Percentiles rank a stretch among this genome's conserved stretches.
Evolutionary conservation across 2,888 invertebrate species (phyloP).

Genomic region (Nephrotoma guestfalica): DNA sequence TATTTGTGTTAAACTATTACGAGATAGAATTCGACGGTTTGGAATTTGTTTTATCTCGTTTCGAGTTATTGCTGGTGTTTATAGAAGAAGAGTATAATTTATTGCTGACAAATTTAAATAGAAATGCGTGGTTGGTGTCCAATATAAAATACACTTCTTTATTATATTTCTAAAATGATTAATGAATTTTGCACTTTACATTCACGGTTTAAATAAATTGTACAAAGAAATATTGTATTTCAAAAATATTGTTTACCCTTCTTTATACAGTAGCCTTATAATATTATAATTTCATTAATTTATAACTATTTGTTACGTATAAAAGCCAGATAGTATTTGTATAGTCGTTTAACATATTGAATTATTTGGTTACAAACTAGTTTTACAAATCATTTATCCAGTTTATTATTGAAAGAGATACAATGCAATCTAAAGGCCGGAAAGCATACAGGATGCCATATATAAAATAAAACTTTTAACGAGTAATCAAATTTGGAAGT

Average conservation of each 20-base stretch:
- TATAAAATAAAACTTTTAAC: too few species aligned
- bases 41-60: not conserved
- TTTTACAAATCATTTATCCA: too few species aligned
- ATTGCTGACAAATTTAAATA: not conserved
- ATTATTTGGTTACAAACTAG: too few species aligned
- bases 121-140: not conserved
- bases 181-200: not conserved
- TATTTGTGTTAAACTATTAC: not conserved
- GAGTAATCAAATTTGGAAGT: too few species aligned
- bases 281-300: not conserved
- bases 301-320: too few species aligned
- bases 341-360: too few species aligned
- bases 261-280: not conserved
- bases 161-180: not conserved
- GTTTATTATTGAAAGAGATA: too few species aligned
- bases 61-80: not conserved
- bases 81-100: not conserved
- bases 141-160: not conserved
- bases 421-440: too few species aligned
- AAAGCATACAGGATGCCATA: too few species aligned
- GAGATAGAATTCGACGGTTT: not conserved
- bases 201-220: not conserved
- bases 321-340: too few species aligned
- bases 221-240: not conserved
- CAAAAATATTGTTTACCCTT: not conserved